Evolutionary conservation across 2,888 invertebrate species (phyloP), one percentile per base, ranked within the genome.

Genomic region (Hofmannophila pseudospretella): DNA sequence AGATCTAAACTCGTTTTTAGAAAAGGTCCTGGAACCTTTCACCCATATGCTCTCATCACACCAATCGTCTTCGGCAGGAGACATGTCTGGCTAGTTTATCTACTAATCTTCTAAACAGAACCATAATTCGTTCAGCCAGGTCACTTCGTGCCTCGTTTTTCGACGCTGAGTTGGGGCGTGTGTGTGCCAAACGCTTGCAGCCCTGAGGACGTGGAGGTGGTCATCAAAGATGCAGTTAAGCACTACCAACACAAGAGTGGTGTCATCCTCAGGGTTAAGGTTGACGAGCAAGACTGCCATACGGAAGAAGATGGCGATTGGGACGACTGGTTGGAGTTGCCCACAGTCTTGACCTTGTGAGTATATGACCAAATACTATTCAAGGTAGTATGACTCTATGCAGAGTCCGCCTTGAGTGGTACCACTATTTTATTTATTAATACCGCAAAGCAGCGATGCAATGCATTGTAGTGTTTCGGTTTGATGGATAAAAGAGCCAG

Each of bases 131-230:
- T 86, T 79, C 75, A 93, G 93, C 90, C 92, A 58, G 90, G 90
- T 68, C 92, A 93, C 78, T 92, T 92, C 71, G 88, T 91, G 66
- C 92, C 93, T 36, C 90, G 90, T 57, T 92, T 92, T 72, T 90
- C 91, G 13, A 90, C 91, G 45, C 77, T 90, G 47, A 91, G 91
- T 56, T 93, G 92, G 93, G 93, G 91, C 1, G 68, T 92, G 11
- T 93, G 93, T 59, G 77, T 93, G 32, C 93, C 93, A 1, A 85
- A 90, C 2, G 88, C 88, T 7, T 93, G 93, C 60, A 79, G 88
- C 11, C 81, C 89, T 12, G 81, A 88, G 29, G 89, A 90, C 54
- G 91, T 90, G 10, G 88, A 88, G 51, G 70, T 73, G 47, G 70
- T 91, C 42, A 61, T 92, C 45, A 88, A 88, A 47, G 88, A 88